Conservation (phyloP, 1,140 invertebrate species). For the Zaprionus ornatus region DNA sequence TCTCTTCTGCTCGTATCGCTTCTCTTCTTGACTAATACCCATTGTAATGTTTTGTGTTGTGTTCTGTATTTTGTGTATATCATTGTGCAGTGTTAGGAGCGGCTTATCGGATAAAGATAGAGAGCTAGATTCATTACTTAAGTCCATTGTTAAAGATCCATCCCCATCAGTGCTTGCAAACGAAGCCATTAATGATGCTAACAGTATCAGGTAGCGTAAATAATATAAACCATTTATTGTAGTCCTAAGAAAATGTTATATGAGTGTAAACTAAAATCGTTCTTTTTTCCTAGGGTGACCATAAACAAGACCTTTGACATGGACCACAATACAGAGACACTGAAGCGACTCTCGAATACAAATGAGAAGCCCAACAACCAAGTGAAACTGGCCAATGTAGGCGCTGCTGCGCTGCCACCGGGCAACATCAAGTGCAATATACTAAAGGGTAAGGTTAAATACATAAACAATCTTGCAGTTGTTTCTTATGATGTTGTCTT, state of each 20-base stretch:
- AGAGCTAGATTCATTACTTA: conserved; percentile 86
- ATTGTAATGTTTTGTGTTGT: conserved; percentile 57
- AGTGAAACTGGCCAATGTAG: conserved; percentile 85
- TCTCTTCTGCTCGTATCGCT: conserved; percentile 37
- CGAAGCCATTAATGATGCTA: conserved; percentile 84
- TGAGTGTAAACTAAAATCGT: background rate
- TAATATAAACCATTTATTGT: background rate
- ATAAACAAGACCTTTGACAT: conserved; percentile 86
- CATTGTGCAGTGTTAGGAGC: conserved; percentile 84
- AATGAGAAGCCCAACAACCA: conserved; percentile 89
- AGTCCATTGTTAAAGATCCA: conserved; percentile 86
- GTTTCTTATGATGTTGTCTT: conserved; percentile 1
- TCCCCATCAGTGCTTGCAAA: conserved; percentile 85
- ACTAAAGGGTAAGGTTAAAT: conserved; percentile 89
- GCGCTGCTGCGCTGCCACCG: conserved; percentile 89
- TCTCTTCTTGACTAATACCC: conserved; percentile 60
- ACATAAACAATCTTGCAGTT: background rate
- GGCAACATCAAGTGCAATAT: conserved; percentile 98
- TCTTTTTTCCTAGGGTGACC: conserved; percentile 84
- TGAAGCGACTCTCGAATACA: conserved; percentile 85
- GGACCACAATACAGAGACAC: conserved; percentile 86
- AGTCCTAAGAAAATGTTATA: background rate
- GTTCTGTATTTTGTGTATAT: conserved; percentile 55
- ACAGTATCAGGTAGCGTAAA: conserved; percentile 83
- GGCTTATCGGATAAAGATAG: conserved; percentile 85